These are phyloP conservation scores for Rhinatrema bivittatum DNA, from an alignment of 2,797 vertebrate genomes.

Conservation along the genomic window DNA sequence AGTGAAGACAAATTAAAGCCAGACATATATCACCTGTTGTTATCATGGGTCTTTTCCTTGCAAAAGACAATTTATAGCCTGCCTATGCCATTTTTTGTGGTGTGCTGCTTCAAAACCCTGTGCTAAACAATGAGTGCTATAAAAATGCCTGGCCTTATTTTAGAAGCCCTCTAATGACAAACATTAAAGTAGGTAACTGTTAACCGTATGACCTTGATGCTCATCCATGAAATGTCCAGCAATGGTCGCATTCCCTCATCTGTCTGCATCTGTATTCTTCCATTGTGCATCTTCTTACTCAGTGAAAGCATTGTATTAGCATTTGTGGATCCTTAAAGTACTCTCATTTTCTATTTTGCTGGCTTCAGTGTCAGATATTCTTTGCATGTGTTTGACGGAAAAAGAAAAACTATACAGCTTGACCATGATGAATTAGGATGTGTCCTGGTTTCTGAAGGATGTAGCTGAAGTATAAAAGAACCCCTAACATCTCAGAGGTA, in stretches of 20 bases:
- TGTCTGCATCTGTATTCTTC: conserved; percentile 13
- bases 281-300: conserved; percentile 12
- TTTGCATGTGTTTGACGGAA: no score
- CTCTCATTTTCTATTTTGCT: no score
- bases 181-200: conserved; percentile 53
- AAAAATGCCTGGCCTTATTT: conserved; percentile 53
- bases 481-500: no score
- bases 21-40: conserved; percentile 43
- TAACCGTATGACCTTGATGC: conserved; percentile 51
- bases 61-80: conserved; percentile 56
- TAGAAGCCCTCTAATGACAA: conserved; percentile 55
- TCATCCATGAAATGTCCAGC: conserved; percentile 45
- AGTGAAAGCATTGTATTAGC: no score
- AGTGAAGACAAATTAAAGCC: conserved; percentile 48
- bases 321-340: no score
- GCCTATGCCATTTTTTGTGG: conserved; percentile 39
- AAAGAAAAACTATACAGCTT: no score
- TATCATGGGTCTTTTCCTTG: conserved; percentile 53
- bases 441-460: no score
- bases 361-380: no score
- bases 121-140: conserved; percentile 50
- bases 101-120: conserved; percentile 49
- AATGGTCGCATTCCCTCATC: conserved; percentile 20
- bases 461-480: no score
- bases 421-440: no score